Percentiles rank a stretch among this genome's conserved stretches.
Evolutionary conservation across 2,113 vertebrate genomes (phyloP).

Genomic region (Pseudolaguvia tuberculata): DNA sequence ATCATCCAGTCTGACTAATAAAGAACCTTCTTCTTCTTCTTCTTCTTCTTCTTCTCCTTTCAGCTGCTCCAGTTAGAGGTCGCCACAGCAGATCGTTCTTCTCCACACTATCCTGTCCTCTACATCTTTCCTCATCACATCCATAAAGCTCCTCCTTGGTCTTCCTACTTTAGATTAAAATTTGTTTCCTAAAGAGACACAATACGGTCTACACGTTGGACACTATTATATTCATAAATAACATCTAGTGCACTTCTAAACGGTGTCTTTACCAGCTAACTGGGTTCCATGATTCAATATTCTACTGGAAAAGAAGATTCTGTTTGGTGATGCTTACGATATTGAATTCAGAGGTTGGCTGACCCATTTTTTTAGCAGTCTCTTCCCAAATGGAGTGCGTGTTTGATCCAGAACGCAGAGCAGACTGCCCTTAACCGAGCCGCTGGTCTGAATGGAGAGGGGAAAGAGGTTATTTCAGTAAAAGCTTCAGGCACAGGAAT

Average conservation of each 20-base stretch:
- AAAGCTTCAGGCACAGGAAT: neutral
- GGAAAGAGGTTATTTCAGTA: slow-evolving; percentile 25
- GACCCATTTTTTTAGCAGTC: slow-evolving; percentile 89
- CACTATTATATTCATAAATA: neutral
- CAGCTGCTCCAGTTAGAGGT: too few species aligned
- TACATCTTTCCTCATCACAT: too few species aligned
- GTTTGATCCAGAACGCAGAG: slow-evolving; percentile 94
- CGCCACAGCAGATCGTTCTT: too few species aligned
- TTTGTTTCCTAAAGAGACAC: too few species aligned
- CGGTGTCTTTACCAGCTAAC: neutral
- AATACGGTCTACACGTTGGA: neutral
- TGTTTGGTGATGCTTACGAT: slow-evolving; percentile 81
- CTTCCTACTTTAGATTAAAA: too few species aligned
- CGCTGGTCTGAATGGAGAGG: slow-evolving; percentile 76
- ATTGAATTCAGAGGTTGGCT: slow-evolving; percentile 81
- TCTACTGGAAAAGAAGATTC: neutral
- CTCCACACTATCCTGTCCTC: too few species aligned
- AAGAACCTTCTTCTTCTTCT: too few species aligned
- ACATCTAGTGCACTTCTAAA: neutral
- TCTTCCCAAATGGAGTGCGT: slow-evolving; percentile 82
- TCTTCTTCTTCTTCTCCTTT: too few species aligned
- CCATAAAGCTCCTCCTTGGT: too few species aligned
- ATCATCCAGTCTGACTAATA: too few species aligned
- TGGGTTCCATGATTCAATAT: neutral
- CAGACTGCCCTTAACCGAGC: slow-evolving; percentile 82